Evolutionary conservation across 2,797 vertebrate genomes (phyloP), one percentile per base, ranked within the genome.

Genomic region (Iguana delicatissima): DNA sequence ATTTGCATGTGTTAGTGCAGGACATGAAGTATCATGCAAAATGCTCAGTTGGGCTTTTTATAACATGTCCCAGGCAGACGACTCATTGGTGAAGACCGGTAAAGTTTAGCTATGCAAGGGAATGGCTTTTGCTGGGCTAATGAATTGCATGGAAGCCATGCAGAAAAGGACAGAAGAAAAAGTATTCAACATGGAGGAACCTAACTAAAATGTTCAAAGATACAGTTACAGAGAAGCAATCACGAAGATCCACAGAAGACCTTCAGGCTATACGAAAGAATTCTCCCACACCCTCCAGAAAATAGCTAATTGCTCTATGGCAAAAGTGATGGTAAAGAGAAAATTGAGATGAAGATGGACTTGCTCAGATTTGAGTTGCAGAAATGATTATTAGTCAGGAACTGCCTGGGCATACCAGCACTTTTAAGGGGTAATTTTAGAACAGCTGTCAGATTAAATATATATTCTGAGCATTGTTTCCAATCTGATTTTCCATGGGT

Each of bases 351-450:
- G 1, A 50, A 64, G 83, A 16, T 20, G 2, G 13, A 72, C 38
- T 18, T 67, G 26, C 38, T 46, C 55, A 79, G 76, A 87, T 87
- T 50, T 87, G 57, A 87, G 76, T 67, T 67, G 42, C 59, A 67
- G 62, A 42, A 64, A 24, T 50, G 29, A 69, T 32, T 22, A 50
- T 87, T 85, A 52, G 32, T 32, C 32, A 26, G 16, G 42, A 64
- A 64, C 22, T 32, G 38, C 16, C 35, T 79, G 52, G 14, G 38
- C 72, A 77, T 62, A 10, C 4, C 18, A 79, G 38, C 57, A 42
- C 18, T 50, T 64, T 77, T 32, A 79, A 62, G 62, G 35, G 24
- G 35, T 38, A 76, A 67, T 79, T 46, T 64, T 59, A 64, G 74
- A 38, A 80, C 26, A 76, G 74, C 57, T 64, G 57, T 87, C 86